Conservation (phyloP, 2,797 vertebrate species). For the Merluccius polli region DNA sequence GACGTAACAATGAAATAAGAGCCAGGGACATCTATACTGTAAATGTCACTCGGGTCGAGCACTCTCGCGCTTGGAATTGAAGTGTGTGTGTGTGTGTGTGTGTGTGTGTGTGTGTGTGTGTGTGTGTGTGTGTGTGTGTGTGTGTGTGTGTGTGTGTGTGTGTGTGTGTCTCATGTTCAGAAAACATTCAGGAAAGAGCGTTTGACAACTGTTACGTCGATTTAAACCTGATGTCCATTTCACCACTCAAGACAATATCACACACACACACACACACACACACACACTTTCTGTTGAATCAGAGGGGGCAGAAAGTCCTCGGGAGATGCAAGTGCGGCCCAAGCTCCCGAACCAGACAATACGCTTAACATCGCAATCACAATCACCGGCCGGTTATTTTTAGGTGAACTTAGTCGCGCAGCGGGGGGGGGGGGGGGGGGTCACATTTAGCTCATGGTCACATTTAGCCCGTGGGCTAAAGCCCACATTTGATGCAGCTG, state of each 20-base stretch:
- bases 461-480: not conserved
- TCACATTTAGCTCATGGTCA: no score
- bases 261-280: slow-evolving; percentile 8
- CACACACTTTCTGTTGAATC: slow-evolving; percentile 2
- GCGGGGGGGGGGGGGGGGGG: not conserved
- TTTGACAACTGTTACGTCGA: slow-evolving; percentile 53
- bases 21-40: slow-evolving; percentile 7
- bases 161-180: not conserved
- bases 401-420: slow-evolving; percentile 28
- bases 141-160: not conserved
- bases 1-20: slow-evolving; percentile 18
- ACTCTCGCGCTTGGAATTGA: not conserved
- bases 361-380: slow-evolving; percentile 20
- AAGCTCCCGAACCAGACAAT: slow-evolving; percentile 1
- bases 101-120: not conserved
- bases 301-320: no score
- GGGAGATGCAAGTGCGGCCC: slow-evolving; percentile 8
- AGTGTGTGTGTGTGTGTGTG: not conserved
- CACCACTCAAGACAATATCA: slow-evolving; percentile 23
- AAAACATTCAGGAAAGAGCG: slow-evolving; percentile 27
- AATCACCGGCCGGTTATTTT: slow-evolving; percentile 34
- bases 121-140: not conserved
- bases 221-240: slow-evolving; percentile 34
- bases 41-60: slow-evolving; percentile 17
- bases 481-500: slow-evolving; percentile 22